Percentiles rank a stretch among this genome's conserved stretches.
These are phyloP conservation scores for Ormyrus labotus DNA, from an alignment of 2,888 invertebrate species.

Conservation along the genomic window DNA sequence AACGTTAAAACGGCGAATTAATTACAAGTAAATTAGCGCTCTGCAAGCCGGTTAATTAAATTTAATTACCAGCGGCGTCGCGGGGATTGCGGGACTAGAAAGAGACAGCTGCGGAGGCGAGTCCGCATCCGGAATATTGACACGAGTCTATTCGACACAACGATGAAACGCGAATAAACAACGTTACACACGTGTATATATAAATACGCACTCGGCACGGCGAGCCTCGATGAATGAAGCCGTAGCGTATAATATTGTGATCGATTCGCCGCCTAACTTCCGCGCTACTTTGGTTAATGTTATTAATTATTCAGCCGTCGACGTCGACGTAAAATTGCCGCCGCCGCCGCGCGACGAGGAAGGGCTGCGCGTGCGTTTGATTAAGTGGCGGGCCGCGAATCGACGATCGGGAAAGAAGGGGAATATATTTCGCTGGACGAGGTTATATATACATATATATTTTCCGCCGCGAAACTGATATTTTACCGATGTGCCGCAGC, in stretches of 20 bases:
- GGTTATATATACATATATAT: not conserved
- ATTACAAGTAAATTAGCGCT: conserved; percentile 31
- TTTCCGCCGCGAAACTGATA: conserved; percentile 7
- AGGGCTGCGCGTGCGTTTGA: conserved; percentile 15
- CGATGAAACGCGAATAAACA: not conserved
- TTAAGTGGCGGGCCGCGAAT: conserved; percentile 19
- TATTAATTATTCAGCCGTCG: conserved; percentile 38
- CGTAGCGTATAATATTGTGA: not conserved
- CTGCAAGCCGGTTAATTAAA: conserved; percentile 36
- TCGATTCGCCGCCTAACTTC: conserved; percentile 22
- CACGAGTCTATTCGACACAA: not conserved
- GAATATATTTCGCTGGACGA: not conserved
- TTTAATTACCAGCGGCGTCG: conserved; percentile 17
- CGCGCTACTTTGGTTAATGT: conserved; percentile 15
- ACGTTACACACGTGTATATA: not conserved
- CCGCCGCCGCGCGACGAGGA: not conserved
- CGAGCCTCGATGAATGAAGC: conserved; percentile 2
- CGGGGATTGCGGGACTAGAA: not conserved
- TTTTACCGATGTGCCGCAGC: not conserved
- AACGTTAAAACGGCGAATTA: conserved; percentile 16
- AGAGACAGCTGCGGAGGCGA: not conserved
- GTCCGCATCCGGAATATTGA: conserved; percentile 11
- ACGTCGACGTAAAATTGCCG: conserved; percentile 28
- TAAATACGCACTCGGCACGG: not conserved
- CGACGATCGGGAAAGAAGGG: not conserved